phyloP scores from a whole-genome alignment of 2,797 vertebrate species.

The Ptychobarbus kaznakovi region DNA sequence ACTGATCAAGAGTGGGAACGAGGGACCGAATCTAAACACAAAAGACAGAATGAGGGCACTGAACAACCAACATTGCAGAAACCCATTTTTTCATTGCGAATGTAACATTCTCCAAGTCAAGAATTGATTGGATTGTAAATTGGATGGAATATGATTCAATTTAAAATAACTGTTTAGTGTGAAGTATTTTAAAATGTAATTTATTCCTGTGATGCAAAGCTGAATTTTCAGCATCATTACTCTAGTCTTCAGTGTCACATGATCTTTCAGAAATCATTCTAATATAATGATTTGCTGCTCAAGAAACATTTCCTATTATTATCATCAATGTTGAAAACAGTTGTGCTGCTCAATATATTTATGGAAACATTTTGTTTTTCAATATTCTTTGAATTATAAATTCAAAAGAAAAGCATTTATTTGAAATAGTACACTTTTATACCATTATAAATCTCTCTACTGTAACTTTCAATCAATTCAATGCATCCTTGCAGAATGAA shows the following conservation, averaged over 20 bases:
- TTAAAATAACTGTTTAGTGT: background rate
- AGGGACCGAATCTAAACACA: background rate
- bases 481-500: no score
- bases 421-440: no score
- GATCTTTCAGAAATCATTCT: background rate
- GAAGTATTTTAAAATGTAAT: background rate
- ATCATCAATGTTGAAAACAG: no score
- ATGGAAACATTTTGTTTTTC: no score
- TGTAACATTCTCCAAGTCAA: background rate
- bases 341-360: no score
- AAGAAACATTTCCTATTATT: background rate
- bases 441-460: no score
- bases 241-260: background rate
- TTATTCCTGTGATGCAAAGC: background rate
- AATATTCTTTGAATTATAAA: no score
- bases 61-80: background rate
- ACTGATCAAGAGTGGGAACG: background rate
- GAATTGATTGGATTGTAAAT: background rate
- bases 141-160: background rate
- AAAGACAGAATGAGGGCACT: background rate
- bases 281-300: background rate
- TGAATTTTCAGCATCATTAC: background rate
- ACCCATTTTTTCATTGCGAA: background rate
- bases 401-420: no score
- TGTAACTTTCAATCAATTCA: no score